Percentiles rank a stretch among this genome's conserved stretches.
Conservation (phyloP, 64 coral and sea anemone species). For the Dendronephthya gigantea region DNA sequence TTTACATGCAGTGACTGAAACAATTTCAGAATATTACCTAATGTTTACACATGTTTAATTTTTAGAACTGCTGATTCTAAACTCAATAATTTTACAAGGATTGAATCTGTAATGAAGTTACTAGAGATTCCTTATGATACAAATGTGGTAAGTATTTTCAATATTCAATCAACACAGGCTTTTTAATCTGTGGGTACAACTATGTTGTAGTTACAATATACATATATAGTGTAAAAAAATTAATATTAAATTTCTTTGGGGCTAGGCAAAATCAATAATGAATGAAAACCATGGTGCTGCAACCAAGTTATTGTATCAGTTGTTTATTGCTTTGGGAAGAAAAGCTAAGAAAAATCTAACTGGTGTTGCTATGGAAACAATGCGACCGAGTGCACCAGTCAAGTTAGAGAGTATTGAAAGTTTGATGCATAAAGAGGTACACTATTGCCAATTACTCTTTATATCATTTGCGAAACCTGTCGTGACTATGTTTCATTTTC, state of each 20-base stretch:
- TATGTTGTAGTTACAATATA: too few species aligned
- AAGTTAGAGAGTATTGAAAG: constrained; percentile 97
- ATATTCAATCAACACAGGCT: too few species aligned
- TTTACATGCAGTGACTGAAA: too few species aligned
- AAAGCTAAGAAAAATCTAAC: constrained; percentile 85
- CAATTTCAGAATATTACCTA: too few species aligned
- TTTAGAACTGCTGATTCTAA: constrained; percentile 89
- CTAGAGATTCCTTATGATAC: constrained; percentile 92
- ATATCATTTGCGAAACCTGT: not conserved
- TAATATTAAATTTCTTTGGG: not conserved
- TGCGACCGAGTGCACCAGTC: constrained; percentile 92
- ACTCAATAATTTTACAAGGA: constrained; percentile 85
- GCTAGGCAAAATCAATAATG: constrained; percentile 75
- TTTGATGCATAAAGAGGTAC: constrained; percentile 91
- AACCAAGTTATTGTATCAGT: constrained; percentile 84
- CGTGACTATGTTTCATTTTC: too few species aligned
- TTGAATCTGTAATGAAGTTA: constrained; percentile 82
- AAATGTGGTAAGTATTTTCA: constrained; percentile 61
- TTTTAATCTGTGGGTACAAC: too few species aligned
- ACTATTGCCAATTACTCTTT: too few species aligned
- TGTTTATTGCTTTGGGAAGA: constrained; percentile 87
- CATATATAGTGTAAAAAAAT: too few species aligned
- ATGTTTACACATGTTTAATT: too few species aligned
- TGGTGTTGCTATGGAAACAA: constrained; percentile 99
- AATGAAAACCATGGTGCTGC: constrained; percentile 82